Evolutionary conservation across 2,113 vertebrate species (phyloP), one percentile per base, ranked within the genome.

Genomic region (Verasper variegatus): DNA sequence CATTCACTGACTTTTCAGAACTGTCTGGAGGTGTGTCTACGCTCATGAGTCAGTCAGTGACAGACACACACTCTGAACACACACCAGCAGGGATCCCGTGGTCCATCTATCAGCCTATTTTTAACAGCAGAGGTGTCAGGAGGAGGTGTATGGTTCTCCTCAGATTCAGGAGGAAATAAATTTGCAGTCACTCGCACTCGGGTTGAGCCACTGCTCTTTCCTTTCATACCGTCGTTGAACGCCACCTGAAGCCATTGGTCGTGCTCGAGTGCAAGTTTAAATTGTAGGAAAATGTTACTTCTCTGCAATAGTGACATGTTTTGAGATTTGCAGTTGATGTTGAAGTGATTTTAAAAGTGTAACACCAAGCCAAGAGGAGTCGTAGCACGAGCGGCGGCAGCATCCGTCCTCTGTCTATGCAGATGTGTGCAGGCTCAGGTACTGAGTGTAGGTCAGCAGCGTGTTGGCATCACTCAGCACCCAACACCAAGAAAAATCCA

Each of bases 21-120:
- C 45, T 47, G 51, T 58, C 51, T 58, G 65, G 65, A 78, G 74
- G 71, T 69, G 35, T 74, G 64, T 78, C 80, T 27, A 3, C 5
- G 12, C 27, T 81, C 27, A 17, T 54, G 61, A 72, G 74, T 74
- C 37, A 58, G 45, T 80, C 69, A 14, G 3, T 35, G 40, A 61
- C 58, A 58, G 0, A 37, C 23, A 49, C 54, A 31, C 15, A 27
- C 66, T 24, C 57, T 64, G 65, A 49, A 7, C 0, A 51, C 47
- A 51, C 47, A 51, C 47, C 15, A 35, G 74, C 18, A 40, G 71
- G 58, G 55, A 23, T 13, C 57, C 75, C 51, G 15, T 14, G 20
- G 45, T 35, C 47, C 23, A 12, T 64, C 40, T 23, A 51, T 31
- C 55, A 55, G 12, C 52, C 69, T 74, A 24, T 69, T 76, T 81